These are phyloP conservation scores for Cichlasoma orientale DNA, from an alignment of 2,797 vertebrate genomes.

Conservation along the genomic window DNA sequence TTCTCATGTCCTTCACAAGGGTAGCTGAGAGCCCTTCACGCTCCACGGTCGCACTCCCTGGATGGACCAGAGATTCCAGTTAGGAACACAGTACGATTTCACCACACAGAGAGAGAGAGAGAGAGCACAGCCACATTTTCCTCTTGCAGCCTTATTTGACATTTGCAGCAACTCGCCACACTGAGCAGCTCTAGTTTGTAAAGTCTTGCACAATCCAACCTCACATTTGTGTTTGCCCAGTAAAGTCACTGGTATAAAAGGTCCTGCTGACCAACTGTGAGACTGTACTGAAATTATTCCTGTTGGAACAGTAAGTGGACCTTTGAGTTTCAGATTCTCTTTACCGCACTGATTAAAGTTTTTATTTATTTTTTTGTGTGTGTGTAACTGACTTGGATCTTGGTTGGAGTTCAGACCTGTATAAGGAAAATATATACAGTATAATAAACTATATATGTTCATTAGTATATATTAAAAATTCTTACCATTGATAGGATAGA, in stretches of 20 bases:
- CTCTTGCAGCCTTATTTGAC: neutral
- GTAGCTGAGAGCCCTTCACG: slow-evolving; percentile 89
- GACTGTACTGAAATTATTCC: no score
- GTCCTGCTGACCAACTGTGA: neutral
- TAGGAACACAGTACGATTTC: neutral
- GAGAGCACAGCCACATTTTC: neutral
- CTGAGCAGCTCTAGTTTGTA: neutral
- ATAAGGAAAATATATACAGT: no score
- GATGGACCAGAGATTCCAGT: slow-evolving; percentile 8
- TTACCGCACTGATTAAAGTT: neutral
- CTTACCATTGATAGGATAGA: slow-evolving; percentile 98
- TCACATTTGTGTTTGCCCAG: neutral
- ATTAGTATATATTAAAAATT: neutral
- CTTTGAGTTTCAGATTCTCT: neutral
- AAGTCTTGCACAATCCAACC: neutral
- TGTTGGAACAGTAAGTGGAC: no score
- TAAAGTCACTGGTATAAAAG: neutral
- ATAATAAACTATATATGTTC: neutral
- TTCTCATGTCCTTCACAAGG: slow-evolving; percentile 95
- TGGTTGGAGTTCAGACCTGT: neutral
- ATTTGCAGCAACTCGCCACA: neutral
- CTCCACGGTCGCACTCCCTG: slow-evolving; percentile 93
- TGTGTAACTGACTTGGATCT: neutral
- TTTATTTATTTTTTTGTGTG: neutral
- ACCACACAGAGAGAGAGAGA: neutral